Evolutionary conservation across 2,797 vertebrate species (phyloP).

Genomic region (Pterois miles): DNA sequence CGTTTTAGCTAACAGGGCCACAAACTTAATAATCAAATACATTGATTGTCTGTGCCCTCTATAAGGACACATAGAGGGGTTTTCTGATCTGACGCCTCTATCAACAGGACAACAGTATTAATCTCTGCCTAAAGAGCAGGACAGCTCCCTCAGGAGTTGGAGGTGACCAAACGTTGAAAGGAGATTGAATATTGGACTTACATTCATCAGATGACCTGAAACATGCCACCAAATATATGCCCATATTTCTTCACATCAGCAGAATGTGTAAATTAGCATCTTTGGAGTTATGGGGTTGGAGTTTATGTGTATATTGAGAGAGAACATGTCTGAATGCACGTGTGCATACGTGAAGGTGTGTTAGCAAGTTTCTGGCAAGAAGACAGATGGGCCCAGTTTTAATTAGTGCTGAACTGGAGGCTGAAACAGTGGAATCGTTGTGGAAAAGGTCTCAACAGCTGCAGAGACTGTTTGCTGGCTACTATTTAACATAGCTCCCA

Average conservation of each 20-base stretch:
- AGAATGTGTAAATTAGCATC: not conserved
- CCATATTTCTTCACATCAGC: not conserved
- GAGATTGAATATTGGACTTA: not conserved
- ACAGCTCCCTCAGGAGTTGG: not conserved
- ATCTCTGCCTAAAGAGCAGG: not conserved
- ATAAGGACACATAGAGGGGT: not conserved
- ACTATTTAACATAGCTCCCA: conserved; percentile 50
- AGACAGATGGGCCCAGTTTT: conserved; percentile 65
- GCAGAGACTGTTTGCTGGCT: conserved; percentile 62
- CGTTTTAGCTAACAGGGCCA: not conserved
- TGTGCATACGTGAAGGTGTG: conserved; percentile 30
- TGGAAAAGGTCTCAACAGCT: conserved; percentile 78
- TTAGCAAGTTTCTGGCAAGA: conserved; percentile 53
- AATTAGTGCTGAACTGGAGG: conserved; percentile 72
- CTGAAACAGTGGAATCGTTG: conserved; percentile 76
- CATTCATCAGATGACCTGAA: not conserved
- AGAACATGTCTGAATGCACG: conserved; percentile 24
- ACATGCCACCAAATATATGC: not conserved
- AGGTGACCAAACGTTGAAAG: conserved; percentile 6
- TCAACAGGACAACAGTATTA: not conserved
- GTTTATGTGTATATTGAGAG: conserved; percentile 6
- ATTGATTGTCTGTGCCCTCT: not conserved
- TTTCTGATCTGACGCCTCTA: no score
- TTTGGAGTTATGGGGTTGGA: not conserved
- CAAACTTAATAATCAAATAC: not conserved